A percentile compares a stretch with the other conserved stretches of the same genome.
These are phyloP conservation scores for Pollenia amentaria DNA, from an alignment of 2,888 invertebrate genomes.

Conservation along the genomic window DNA sequence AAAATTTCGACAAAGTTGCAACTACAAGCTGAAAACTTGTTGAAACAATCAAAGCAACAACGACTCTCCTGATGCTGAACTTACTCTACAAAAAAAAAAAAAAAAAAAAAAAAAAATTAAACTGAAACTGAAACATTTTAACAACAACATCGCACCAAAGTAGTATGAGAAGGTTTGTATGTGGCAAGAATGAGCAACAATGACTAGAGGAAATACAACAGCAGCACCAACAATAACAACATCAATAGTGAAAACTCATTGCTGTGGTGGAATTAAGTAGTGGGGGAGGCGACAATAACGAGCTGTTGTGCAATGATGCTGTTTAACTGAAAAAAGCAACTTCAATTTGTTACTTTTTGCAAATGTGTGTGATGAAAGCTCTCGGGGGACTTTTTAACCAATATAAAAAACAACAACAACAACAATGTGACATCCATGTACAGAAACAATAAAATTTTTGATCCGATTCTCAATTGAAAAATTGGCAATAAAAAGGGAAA, in stretches of 20 bases:
- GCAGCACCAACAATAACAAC: neutral
- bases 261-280: neutral
- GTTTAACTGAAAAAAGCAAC: conserved; percentile 74
- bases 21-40: conserved; percentile 17
- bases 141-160: conserved; percentile 16
- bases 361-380: conserved; percentile 82
- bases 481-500: conserved; percentile 80
- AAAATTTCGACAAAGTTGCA: conserved; percentile 13
- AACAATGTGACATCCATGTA: neutral
- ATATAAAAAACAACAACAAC: conserved; percentile 77
- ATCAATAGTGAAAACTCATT: conserved; percentile 1
- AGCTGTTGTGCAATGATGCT: conserved; percentile 60
- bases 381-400: conserved; percentile 84
- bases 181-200: conserved; percentile 43
- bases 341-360: conserved; percentile 84
- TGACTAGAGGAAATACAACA: conserved; percentile 11
- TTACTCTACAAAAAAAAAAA: conserved; percentile 42
- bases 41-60: conserved; percentile 46
- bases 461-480: conserved; percentile 83
- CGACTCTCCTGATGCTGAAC: conserved; percentile 43
- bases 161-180: conserved; percentile 5
- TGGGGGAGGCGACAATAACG: conserved; percentile 52
- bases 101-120: no score
- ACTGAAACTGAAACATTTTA: conserved; percentile 14
- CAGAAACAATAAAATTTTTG: conserved; percentile 76